phyloP scores from a whole-genome alignment of 2,797 vertebrate species.

The Chiroxiphia lanceolata region DNA sequence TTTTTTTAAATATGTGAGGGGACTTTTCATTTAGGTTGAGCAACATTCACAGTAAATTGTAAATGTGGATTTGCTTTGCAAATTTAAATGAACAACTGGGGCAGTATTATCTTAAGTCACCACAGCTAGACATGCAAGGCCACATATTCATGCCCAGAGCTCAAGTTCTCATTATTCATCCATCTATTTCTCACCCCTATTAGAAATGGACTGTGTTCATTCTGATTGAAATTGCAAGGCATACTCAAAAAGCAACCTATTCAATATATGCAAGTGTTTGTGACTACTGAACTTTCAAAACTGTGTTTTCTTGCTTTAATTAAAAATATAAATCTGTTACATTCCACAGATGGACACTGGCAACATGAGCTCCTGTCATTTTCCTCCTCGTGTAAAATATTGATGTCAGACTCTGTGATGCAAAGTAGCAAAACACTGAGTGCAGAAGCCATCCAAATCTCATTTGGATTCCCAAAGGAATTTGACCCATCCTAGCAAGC shows the following conservation, averaged over 20 bases:
- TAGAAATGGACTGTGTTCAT: not conserved
- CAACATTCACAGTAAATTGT: not conserved
- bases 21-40: not conserved
- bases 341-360: not conserved
- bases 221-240: not conserved
- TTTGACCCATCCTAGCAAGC: not conserved
- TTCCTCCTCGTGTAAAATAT: not conserved
- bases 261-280: not conserved
- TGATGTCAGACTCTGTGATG: conserved; percentile 6
- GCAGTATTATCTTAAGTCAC: not conserved
- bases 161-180: not conserved
- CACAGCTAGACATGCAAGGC: not conserved
- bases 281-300: not conserved
- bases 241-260: not conserved
- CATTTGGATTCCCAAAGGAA: conserved; percentile 47
- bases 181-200: not conserved
- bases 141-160: not conserved
- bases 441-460: conserved; percentile 36
- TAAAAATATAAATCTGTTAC: not conserved
- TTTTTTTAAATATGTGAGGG: not conserved
- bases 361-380: not conserved
- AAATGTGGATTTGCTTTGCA: not conserved
- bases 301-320: not conserved
- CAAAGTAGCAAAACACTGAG: not conserved
- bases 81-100: not conserved